Evolutionary conservation across 1,140 invertebrate species (phyloP), one percentile per base, ranked within the genome.

Genomic region (Drosophila gunungcola): DNA sequence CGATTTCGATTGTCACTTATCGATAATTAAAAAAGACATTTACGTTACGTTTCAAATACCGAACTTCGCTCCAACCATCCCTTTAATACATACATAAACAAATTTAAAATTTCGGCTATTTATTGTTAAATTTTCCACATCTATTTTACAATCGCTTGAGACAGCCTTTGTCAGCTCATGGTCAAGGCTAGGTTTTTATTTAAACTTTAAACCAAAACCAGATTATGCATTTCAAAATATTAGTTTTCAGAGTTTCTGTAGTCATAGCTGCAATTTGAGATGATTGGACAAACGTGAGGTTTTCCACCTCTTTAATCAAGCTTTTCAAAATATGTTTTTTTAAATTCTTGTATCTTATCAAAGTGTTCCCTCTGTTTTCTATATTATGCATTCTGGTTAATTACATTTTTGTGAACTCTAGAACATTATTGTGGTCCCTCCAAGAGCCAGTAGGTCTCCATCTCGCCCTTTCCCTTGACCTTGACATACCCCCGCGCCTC

Each of bases 381-480:
- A 13, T 13, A 29, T 12, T 49, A 29, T 9, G 6, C 12, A 29
- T 49, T 5, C 12, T 51, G n/a, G 27, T 4, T 32, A 32, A 29
- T 13, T 38, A 16, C n/a, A 63, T 11, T 46, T 13, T 9, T 10
- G 11, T 36, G 1, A 21, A 13, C 6, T n/a, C 3, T 36, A 4
- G 2, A 39, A 13, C 13, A 34, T 72, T 78, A 53, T 29, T 82
- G 55, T 39, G 82, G 82, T 79, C 83, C 82, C 36, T 69, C 79
- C 12, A 86, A 16, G n/a, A 98, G 81, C 97, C 97, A 98, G 92
- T 95, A 97, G 0, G 96, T 97, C 91, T 96, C 94, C 96, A 97
- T 96, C 80, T 96, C 95, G n/a, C 97, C 97, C 93, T 98, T 98
- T 12, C 97, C 97, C 95, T 97, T 97, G 32, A 97, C 95, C 57